Conservation (phyloP, 1,140 invertebrate genomes). For the Drosophila nasuta region DNA sequence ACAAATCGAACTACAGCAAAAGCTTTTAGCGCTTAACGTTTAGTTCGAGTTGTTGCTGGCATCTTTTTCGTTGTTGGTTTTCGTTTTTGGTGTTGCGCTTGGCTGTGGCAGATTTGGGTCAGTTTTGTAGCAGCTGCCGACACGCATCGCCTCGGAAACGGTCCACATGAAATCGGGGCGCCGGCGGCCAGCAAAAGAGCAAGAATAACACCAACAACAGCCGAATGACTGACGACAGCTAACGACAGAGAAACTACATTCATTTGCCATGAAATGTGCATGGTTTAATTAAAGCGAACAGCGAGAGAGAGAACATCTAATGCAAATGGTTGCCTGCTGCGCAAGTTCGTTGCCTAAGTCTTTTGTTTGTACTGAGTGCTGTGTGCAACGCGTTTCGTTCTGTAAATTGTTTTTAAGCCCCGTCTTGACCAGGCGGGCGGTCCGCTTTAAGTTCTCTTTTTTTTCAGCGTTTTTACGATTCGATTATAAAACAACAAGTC, state of each 20-base stretch:
- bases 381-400: constrained; percentile 46
- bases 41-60: constrained; percentile 23
- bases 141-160: constrained; percentile 41
- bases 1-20: neutral
- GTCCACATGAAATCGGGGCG: constrained; percentile 19
- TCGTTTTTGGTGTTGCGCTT: constrained; percentile 6
- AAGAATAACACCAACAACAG: no score
- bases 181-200: constrained; percentile 18
- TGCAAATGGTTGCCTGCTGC: constrained; percentile 36
- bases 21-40: constrained; percentile 51
- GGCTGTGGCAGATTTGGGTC: constrained; percentile 51
- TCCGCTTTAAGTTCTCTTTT: constrained; percentile 25
- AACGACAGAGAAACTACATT: constrained; percentile 44
- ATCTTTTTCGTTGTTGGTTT: constrained; percentile 1
- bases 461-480: constrained; percentile 64
- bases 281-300: constrained; percentile 60
- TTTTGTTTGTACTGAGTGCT: constrained; percentile 35
- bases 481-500: constrained; percentile 76
- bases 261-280: constrained; percentile 53
- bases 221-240: constrained; percentile 18
- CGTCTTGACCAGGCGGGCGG: constrained; percentile 8
- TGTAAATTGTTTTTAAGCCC: constrained; percentile 8
- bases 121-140: constrained; percentile 37
- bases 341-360: constrained; percentile 67
- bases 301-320: constrained; percentile 26